A percentile compares a stretch with the other conserved stretches of the same genome.
phyloP scores from a whole-genome alignment of 2,888 invertebrate species.

The Itoplectis maculator region DNA sequence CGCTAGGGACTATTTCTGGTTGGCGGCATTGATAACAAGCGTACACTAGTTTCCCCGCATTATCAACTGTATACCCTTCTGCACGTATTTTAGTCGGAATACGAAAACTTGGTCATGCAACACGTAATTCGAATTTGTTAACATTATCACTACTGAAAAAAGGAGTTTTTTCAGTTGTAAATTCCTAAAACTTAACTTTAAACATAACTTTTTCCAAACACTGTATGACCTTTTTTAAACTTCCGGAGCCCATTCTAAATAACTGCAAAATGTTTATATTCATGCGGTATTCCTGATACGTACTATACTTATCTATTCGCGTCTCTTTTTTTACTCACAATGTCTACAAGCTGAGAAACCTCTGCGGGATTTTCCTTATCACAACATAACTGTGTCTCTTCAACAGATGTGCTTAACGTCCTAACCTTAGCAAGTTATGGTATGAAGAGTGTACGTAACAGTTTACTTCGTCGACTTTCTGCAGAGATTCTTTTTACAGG shows the following conservation, averaged over 20 bases:
- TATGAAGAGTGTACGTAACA: constrained; percentile 15
- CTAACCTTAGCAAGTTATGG: background rate
- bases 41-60: constrained; percentile 6
- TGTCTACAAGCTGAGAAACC: constrained; percentile 12
- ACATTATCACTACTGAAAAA: background rate
- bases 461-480: constrained; percentile 18
- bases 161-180: background rate
- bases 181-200: background rate
- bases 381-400: background rate
- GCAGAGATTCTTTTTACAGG: background rate
- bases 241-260: constrained; percentile 58
- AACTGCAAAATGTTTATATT: constrained; percentile 52
- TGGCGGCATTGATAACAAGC: constrained; percentile 43
- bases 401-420: constrained; percentile 40
- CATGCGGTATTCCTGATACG: background rate
- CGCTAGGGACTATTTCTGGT: constrained; percentile 32
- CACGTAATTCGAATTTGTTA: background rate
- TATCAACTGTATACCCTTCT: background rate
- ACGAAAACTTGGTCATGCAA: background rate
- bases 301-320: background rate
- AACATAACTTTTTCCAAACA: background rate
- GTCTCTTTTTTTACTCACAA: constrained; percentile 7
- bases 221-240: background rate
- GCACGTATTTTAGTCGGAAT: constrained; percentile 6
- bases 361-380: constrained; percentile 54